Evolutionary conservation across 2,797 vertebrate species (phyloP).

Genomic region (Hyperoplus lanceolatus): DNA sequence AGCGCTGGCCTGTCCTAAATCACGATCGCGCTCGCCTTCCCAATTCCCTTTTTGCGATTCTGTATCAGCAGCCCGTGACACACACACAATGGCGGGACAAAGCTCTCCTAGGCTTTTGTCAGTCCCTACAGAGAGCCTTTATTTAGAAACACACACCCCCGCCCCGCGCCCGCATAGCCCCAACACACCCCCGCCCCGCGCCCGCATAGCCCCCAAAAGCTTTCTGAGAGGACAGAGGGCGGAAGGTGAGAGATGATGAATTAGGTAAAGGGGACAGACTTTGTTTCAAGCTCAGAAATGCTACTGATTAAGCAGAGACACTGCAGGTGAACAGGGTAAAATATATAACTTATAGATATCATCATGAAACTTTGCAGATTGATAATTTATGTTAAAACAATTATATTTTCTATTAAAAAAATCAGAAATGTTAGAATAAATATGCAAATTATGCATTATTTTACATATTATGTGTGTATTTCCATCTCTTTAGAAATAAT

Average conservation of each 20-base stretch:
- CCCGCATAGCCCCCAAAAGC: conserved; percentile 37
- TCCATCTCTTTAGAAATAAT: no score
- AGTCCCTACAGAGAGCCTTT: conserved; percentile 68
- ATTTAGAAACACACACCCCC: conserved; percentile 45
- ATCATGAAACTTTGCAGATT: no score
- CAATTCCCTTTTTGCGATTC: conserved; percentile 69
- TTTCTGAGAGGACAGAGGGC: conserved; percentile 31
- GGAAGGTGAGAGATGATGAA: conserved; percentile 20
- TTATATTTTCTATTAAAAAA: no score
- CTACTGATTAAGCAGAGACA: background rate
- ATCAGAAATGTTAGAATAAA: no score
- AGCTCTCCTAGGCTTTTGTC: conserved; percentile 72
- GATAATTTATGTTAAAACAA: no score
- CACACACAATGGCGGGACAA: conserved; percentile 83
- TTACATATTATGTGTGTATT: no score
- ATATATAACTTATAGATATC: no score
- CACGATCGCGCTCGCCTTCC: conserved; percentile 57
- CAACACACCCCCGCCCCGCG: background rate
- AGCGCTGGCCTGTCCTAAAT: conserved; percentile 73
- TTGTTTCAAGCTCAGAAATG: conserved; percentile 8
- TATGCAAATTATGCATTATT: no score
- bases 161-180: background rate
- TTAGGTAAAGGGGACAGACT: conserved; percentile 32
- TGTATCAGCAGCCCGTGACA: conserved; percentile 82
- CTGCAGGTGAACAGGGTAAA: no score